These are phyloP conservation scores for Odontamblyopus rebecca DNA, from an alignment of 2,797 vertebrate species.

Conservation along the genomic window DNA sequence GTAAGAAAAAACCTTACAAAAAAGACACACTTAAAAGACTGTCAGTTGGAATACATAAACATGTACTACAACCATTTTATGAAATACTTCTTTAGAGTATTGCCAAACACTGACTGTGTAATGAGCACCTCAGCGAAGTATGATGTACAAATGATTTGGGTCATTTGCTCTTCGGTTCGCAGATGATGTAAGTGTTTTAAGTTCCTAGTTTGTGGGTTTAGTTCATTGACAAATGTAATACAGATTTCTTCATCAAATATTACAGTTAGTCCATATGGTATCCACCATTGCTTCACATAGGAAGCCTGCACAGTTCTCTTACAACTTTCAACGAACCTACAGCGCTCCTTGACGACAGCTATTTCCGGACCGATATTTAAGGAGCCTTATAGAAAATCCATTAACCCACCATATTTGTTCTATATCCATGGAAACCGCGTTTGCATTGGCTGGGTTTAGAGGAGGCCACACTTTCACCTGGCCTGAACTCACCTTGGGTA, in stretches of 20 bases:
- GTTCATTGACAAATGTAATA: background rate
- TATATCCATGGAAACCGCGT: background rate
- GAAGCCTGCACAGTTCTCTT: background rate
- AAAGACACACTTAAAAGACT: too few relatives aligned
- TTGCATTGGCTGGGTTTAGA: background rate
- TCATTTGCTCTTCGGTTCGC: too few relatives aligned
- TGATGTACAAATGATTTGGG: too few relatives aligned
- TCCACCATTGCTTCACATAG: background rate
- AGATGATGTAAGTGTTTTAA: background rate
- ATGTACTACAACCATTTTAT: too few relatives aligned
- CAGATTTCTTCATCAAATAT: background rate
- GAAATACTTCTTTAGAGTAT: too few relatives aligned
- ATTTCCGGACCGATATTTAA: background rate
- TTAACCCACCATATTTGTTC: background rate
- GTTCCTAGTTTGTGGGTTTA: background rate
- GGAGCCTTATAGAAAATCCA: background rate
- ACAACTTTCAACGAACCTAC: background rate
- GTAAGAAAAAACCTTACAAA: too few relatives aligned
- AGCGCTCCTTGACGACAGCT: background rate
- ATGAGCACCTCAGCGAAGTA: too few relatives aligned
- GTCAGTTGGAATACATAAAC: too few relatives aligned
- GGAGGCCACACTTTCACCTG: background rate
- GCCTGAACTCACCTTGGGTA: constrained; percentile 84
- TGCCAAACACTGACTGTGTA: too few relatives aligned
- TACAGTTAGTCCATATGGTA: too few relatives aligned